Evolutionary conservation across 1,140 invertebrate genomes (phyloP).

Genomic region (Pseudomyrmex pallidus): DNA sequence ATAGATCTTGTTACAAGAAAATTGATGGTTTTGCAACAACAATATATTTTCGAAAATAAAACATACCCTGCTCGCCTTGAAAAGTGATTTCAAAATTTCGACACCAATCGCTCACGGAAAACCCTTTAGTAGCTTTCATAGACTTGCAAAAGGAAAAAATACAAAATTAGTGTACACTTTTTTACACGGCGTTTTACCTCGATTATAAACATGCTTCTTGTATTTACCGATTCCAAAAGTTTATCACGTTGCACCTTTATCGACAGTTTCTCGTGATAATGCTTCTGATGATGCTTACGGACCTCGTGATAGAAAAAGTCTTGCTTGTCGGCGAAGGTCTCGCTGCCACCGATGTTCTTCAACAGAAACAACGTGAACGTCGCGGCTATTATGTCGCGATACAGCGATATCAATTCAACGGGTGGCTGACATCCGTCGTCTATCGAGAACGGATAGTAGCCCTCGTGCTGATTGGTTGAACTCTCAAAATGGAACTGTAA

Average conservation of each 20-base stretch:
- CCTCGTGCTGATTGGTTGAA: constrained; percentile 83
- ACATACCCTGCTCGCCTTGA: constrained; percentile 93
- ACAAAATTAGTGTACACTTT: background rate
- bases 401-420: constrained; percentile 92
- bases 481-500: constrained; percentile 88
- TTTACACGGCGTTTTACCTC: background rate
- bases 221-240: constrained; percentile 90
- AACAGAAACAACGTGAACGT: constrained; percentile 96
- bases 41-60: background rate
- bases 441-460: constrained; percentile 89
- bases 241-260: constrained; percentile 93
- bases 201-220: constrained; percentile 33
- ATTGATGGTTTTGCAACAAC: background rate
- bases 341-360: constrained; percentile 98
- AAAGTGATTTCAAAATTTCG: constrained; percentile 97
- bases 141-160: constrained; percentile 84
- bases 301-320: constrained; percentile 98
- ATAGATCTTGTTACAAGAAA: background rate
- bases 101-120: constrained; percentile 95
- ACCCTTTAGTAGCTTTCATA: constrained; percentile 93
- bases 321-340: constrained; percentile 98
- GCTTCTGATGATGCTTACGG: constrained; percentile 92
- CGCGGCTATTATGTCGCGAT: constrained; percentile 95
- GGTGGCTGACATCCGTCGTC: constrained; percentile 96
- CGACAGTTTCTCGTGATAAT: constrained; percentile 93